These are phyloP conservation scores for Rhombomys opimus DNA, from an alignment of 2,113 vertebrate genomes.

Conservation along the genomic window DNA sequence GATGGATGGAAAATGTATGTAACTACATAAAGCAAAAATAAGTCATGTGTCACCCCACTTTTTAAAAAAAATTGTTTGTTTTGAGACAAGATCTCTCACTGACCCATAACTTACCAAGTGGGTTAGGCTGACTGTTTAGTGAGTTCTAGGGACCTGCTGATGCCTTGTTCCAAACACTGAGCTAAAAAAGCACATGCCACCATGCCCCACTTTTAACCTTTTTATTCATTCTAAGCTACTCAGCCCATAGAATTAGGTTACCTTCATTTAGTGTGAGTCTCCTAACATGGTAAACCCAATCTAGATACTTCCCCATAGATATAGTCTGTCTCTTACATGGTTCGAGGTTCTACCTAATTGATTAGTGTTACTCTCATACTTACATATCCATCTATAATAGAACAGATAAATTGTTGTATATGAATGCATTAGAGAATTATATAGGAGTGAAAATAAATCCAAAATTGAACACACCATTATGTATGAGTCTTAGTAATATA, in stretches of 20 bases:
- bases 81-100: neutral
- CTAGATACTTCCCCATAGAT: neutral
- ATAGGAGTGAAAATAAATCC: neutral
- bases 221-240: neutral
- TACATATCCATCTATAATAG: neutral
- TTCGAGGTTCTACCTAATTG: neutral
- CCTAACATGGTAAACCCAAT: neutral
- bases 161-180: neutral
- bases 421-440: neutral
- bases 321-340: neutral
- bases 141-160: neutral
- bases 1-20: neutral
- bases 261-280: neutral
- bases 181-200: neutral
- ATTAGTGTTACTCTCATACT: neutral
- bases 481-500: neutral
- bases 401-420: neutral
- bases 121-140: neutral
- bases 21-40: neutral
- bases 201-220: neutral
- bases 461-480: neutral
- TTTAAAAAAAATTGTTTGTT: neutral
- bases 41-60: neutral
- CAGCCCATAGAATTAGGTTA: neutral
- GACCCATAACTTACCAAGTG: neutral